Percentiles rank a stretch among this genome's conserved stretches.
These are phyloP conservation scores for Lytechinus variegatus DNA, from an alignment of 35 echinoderm and acorn worm species.

Conservation along the genomic window DNA sequence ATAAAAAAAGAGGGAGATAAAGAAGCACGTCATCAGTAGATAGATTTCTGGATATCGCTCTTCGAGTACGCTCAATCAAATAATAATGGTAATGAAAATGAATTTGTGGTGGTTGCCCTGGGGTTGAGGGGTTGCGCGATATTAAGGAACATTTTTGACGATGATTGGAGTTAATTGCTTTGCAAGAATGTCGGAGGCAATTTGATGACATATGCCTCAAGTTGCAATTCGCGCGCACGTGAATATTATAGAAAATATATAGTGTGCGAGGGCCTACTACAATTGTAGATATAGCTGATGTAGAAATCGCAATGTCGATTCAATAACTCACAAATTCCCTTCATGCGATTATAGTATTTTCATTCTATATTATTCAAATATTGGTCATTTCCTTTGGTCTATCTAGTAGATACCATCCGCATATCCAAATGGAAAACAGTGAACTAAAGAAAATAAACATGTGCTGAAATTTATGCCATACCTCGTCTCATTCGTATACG, in stretches of 20 bases:
- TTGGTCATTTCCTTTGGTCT: background rate
- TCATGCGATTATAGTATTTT: slow-evolving; percentile 4
- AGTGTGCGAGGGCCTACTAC: background rate
- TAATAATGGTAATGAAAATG: slow-evolving; percentile 20
- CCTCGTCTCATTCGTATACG: background rate
- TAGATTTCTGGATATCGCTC: slow-evolving; percentile 1
- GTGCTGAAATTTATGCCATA: background rate
- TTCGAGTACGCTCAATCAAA: background rate
- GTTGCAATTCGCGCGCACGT: background rate
- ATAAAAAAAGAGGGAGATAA: background rate
- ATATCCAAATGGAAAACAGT: background rate
- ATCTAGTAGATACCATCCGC: background rate
- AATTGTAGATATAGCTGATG: background rate
- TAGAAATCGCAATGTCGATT: background rate
- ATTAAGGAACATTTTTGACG: slow-evolving; percentile 20
- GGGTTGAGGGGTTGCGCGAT: background rate
- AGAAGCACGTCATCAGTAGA: background rate
- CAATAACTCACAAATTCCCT: background rate
- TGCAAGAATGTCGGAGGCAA: slow-evolving; percentile 35
- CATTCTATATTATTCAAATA: background rate
- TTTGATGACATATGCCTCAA: slow-evolving; percentile 25
- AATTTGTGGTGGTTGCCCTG: background rate
- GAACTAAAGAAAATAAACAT: background rate
- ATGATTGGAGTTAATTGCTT: slow-evolving; percentile 38
- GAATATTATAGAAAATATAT: background rate